Conservation (phyloP, 2,888 invertebrate species). For the Pediacus dermestoides region DNA sequence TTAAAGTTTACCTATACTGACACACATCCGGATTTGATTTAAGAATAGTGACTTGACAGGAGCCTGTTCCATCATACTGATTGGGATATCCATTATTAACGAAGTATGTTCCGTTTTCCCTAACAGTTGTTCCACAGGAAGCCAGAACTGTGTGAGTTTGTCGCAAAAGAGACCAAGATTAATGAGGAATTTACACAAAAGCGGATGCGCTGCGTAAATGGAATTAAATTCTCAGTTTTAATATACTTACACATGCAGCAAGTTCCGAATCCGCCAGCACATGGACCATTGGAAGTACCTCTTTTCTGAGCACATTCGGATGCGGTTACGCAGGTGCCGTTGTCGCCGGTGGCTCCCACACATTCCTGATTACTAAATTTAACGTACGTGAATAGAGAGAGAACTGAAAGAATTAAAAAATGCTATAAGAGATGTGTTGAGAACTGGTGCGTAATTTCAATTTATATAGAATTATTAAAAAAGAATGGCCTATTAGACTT, state of each 20-base stretch:
- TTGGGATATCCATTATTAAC: constrained; percentile 79
- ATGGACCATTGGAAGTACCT: constrained; percentile 72
- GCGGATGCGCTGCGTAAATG: background rate
- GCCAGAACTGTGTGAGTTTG: constrained; percentile 70
- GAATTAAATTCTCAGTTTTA: background rate
- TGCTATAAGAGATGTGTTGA: too few species aligned
- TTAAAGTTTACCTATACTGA: constrained; percentile 65
- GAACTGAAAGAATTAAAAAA: constrained; percentile 58
- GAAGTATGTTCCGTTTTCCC: constrained; percentile 83
- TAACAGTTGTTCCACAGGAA: constrained; percentile 72
- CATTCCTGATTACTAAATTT: constrained; percentile 76
- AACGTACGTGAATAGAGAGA: constrained; percentile 76
- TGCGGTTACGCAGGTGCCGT: constrained; percentile 75
- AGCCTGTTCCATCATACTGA: constrained; percentile 72
- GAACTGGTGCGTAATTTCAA: too few species aligned
- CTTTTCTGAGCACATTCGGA: constrained; percentile 68
- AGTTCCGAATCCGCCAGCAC: constrained; percentile 74
- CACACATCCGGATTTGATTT: constrained; percentile 78
- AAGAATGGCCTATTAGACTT: too few species aligned
- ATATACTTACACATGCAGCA: constrained; percentile 69
- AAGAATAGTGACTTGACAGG: constrained; percentile 78
- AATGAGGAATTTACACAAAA: background rate
- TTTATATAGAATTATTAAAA: too few species aligned
- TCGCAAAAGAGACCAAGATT: constrained; percentile 1
- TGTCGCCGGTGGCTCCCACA: constrained; percentile 70